These are phyloP conservation scores for Cyrtorhinus lividipennis DNA, from an alignment of 1,140 invertebrate species.

Conservation along the genomic window DNA sequence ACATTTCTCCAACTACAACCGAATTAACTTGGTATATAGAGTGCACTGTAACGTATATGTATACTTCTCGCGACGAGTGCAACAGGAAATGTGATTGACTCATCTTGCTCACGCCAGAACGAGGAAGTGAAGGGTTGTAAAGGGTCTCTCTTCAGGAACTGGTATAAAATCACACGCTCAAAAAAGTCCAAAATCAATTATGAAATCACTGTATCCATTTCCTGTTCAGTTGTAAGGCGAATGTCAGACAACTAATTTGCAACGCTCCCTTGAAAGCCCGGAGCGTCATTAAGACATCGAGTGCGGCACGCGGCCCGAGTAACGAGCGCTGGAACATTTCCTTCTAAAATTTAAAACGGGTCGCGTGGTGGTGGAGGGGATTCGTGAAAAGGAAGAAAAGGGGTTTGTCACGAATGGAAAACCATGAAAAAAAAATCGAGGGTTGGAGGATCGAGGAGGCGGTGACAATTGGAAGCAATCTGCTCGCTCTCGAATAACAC, in stretches of 20 bases:
- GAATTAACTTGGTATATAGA: too few species aligned
- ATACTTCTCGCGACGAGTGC: too few species aligned
- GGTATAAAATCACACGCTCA: background rate
- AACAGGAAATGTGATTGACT: too few species aligned
- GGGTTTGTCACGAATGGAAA: constrained; percentile 6
- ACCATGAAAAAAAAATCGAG: background rate
- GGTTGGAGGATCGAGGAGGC: background rate
- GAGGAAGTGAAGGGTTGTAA: constrained; percentile 1
- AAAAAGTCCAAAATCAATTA: constrained; percentile 12
- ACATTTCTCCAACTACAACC: too few species aligned
- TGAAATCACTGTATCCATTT: constrained; percentile 12
- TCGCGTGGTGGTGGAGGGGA: background rate
- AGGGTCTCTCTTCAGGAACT: background rate
- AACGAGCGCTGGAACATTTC: constrained; percentile 11
- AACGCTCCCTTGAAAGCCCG: background rate
- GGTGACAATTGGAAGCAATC: constrained; percentile 15
- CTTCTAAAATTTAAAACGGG: constrained; percentile 11
- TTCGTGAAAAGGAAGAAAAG: background rate
- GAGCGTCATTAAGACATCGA: constrained; percentile 2
- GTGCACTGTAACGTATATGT: too few species aligned
- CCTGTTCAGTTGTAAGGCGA: background rate
- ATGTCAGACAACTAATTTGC: constrained; percentile 4
- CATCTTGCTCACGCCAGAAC: too few species aligned
- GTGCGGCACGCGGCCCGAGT: constrained; percentile 11
- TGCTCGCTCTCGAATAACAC: constrained; percentile 3